Evolutionary conservation across 2,888 invertebrate species (phyloP), one percentile per base, ranked within the genome.

Genomic region (Rhynchonema sp.): DNA sequence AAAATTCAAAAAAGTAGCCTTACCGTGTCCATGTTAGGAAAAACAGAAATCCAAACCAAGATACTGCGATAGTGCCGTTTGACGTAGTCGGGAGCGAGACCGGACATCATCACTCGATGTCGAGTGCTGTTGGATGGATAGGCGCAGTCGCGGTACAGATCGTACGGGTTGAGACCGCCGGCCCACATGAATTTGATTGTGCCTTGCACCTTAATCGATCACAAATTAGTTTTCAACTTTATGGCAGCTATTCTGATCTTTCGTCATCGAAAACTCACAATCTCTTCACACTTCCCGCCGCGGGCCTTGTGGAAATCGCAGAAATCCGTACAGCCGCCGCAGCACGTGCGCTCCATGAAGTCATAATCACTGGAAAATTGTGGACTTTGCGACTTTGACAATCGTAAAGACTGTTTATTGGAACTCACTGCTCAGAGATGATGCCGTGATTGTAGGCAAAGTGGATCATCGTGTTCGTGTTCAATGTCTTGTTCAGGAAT

Each of bases 131-230:
- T 28, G 6, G 27, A 26, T 17, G 55, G 38, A 28, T 53, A 46
- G 30, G n/a, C n/a, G 64, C 74, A 74, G 27, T 69, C 67, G 1
- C 62, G 67, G 60, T 74, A 74, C 56, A 74, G 63, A 63, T 74
- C 74, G 66, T 74, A 74, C 28, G 69, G 66, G 63, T 74, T 74
- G 25, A 74, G 65, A 1, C 69, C 67, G 30, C 59, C 60, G 26
- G 59, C 58, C 52, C 64, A 65, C 29, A 71, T 62, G 6, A 64
- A 46, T 0, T 30, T 2, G 1, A 63, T 23, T 0, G 63, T 66
- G n/a, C 60, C 55, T 1, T 30, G 22, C 3, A 67, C 62, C 71
- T 70, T 59, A 6, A 65, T 26, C 17, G 20, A 56, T 2, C 23
- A 6, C 2, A 9, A 2, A 25, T 38, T 20, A 38, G 38, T 13